Conservation (phyloP, 2,113 vertebrate genomes). For the Gymnarchus niloticus region DNA sequence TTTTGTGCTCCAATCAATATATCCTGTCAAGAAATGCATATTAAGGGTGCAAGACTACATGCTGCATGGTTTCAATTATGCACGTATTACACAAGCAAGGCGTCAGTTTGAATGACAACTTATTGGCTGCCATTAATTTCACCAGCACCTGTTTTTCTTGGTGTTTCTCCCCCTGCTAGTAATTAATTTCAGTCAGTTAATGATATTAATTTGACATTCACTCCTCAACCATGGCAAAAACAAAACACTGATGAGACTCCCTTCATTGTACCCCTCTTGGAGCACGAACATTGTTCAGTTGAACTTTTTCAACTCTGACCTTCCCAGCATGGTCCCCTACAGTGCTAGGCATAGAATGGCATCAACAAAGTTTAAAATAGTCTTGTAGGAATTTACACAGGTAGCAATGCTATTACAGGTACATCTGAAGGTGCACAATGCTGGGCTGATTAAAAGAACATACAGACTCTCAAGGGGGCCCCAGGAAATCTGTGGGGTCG, state of each 20-base stretch:
- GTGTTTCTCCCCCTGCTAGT: background rate
- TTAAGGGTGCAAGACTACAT: background rate
- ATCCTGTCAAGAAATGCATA: background rate
- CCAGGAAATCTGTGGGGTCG: background rate
- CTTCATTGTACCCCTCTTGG: background rate
- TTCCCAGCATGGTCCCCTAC: background rate
- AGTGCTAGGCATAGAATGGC: background rate
- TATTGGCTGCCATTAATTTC: background rate
- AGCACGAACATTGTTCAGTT: background rate
- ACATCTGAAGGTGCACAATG: background rate
- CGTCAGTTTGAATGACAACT: constrained; percentile 11
- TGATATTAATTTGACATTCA: background rate
- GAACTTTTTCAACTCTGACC: background rate
- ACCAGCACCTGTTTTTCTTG: background rate
- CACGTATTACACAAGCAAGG: background rate
- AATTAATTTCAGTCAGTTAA: constrained; percentile 1
- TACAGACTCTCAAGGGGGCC: background rate
- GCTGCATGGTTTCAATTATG: background rate
- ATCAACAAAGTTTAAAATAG: background rate
- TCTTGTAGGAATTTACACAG: background rate
- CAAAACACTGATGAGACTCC: background rate
- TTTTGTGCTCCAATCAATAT: background rate
- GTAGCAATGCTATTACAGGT: background rate
- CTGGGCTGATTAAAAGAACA: background rate
- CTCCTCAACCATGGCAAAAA: background rate